phyloP scores from a whole-genome alignment of 2,113 vertebrate species.

The Rhineura floridana region DNA sequence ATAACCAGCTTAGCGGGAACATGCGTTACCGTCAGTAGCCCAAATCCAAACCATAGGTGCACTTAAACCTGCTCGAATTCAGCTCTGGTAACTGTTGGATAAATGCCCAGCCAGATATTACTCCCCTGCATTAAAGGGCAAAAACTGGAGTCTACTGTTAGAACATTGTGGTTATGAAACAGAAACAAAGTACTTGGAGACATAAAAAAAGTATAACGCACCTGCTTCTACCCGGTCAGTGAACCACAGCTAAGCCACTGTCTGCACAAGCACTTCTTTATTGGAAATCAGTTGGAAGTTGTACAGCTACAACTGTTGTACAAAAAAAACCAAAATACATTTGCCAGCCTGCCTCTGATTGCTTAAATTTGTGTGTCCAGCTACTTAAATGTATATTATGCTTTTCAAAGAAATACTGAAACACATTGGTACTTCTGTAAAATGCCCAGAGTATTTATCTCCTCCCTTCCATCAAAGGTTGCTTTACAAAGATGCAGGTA shows the following conservation, averaged over 20 bases:
- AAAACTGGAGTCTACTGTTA: not conserved
- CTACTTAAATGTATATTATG: conserved; percentile 18
- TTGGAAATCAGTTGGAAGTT: conserved; percentile 55
- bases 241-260: conserved; percentile 9
- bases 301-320: conserved; percentile 64
- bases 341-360: conserved; percentile 41
- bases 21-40: not conserved
- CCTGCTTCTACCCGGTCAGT: not conserved
- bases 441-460: not conserved
- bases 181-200: not conserved
- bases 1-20: not conserved
- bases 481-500: not conserved
- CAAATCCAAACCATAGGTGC: not conserved
- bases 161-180: not conserved
- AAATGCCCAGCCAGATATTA: not conserved
- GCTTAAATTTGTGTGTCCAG: conserved; percentile 45
- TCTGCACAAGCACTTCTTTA: conserved; percentile 68
- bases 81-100: too few relatives aligned
- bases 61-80: too few relatives aligned
- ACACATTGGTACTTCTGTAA: conserved; percentile 24
- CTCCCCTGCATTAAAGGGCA: not conserved
- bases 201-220: not conserved
- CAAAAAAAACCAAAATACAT: conserved; percentile 55
- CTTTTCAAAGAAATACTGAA: conserved; percentile 41
- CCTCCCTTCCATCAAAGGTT: not conserved